Conservation (phyloP, 2,113 vertebrate genomes). For the Barbus barbus region DNA sequence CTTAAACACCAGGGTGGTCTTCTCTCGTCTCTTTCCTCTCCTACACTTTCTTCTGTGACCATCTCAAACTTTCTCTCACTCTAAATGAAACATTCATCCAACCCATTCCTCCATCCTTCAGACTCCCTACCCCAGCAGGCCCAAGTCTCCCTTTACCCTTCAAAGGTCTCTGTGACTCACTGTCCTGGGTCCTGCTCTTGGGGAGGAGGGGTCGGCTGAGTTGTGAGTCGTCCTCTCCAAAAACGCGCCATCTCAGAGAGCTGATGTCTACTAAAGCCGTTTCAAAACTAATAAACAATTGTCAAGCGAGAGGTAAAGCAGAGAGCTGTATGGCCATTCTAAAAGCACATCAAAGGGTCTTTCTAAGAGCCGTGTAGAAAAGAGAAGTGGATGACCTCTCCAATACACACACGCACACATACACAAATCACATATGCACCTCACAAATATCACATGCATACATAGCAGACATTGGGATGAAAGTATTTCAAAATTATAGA, state of each 20-base stretch:
- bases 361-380: constrained; percentile 59
- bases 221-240: constrained; percentile 59
- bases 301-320: constrained; percentile 86
- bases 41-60: constrained; percentile 6
- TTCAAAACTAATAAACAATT: constrained; percentile 95
- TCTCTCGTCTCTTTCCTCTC: constrained; percentile 36
- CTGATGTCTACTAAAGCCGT: constrained; percentile 85
- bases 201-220: constrained; percentile 57
- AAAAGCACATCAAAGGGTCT: constrained; percentile 87
- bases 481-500: constrained; percentile 46
- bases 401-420: constrained; percentile 44
- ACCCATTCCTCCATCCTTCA: constrained; percentile 3
- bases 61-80: constrained; percentile 57
- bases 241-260: constrained; percentile 73
- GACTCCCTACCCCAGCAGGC: neutral
- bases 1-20: constrained; percentile 85
- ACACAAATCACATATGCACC: constrained; percentile 57
- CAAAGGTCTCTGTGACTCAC: constrained; percentile 39
- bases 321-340: constrained; percentile 77
- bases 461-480: constrained; percentile 46
- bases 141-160: neutral
- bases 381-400: constrained; percentile 57
- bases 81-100: neutral
- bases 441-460: constrained; percentile 54
- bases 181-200: neutral